Percentiles rank a stretch among this genome's conserved stretches.
Conservation (phyloP, 2,797 vertebrate species). For the Syndactyla subalaris region DNA sequence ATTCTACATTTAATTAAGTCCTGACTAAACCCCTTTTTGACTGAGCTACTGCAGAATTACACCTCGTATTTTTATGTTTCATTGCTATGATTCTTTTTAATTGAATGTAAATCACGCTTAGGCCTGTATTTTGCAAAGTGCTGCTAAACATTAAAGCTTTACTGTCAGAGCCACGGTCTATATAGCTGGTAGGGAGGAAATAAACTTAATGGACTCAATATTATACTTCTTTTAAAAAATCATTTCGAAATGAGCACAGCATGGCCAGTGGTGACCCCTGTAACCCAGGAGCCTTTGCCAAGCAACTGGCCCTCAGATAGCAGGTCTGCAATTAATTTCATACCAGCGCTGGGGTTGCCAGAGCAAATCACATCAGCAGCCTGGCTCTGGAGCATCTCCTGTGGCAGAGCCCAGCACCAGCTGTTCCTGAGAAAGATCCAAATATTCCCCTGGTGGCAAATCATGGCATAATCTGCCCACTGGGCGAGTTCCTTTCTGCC, state of each 20-base stretch:
- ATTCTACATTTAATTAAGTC: slow-evolving; percentile 26
- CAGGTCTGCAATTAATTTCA: background rate
- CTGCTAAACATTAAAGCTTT: background rate
- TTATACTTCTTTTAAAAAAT: background rate
- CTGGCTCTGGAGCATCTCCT: background rate
- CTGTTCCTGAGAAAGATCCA: slow-evolving; percentile 21
- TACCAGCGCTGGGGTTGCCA: background rate
- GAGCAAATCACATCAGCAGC: background rate
- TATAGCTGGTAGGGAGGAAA: background rate
- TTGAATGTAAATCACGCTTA: background rate
- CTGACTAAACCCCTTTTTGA: background rate
- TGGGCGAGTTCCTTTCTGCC: background rate
- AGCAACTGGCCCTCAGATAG: background rate
- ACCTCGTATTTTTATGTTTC: background rate
- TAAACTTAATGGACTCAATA: background rate
- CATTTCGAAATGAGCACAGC: background rate
- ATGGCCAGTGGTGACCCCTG: background rate
- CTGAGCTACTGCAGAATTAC: slow-evolving; percentile 3
- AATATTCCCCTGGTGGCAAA: background rate
- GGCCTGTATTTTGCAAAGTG: background rate
- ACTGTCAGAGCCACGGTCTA: background rate
- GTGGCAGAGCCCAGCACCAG: slow-evolving; percentile 18
- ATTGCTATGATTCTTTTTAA: slow-evolving; percentile 17
- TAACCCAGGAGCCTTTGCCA: background rate
- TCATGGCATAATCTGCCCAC: background rate